These are phyloP conservation scores for Lagopus muta DNA, from an alignment of 2,113 vertebrate genomes.

Conservation along the genomic window DNA sequence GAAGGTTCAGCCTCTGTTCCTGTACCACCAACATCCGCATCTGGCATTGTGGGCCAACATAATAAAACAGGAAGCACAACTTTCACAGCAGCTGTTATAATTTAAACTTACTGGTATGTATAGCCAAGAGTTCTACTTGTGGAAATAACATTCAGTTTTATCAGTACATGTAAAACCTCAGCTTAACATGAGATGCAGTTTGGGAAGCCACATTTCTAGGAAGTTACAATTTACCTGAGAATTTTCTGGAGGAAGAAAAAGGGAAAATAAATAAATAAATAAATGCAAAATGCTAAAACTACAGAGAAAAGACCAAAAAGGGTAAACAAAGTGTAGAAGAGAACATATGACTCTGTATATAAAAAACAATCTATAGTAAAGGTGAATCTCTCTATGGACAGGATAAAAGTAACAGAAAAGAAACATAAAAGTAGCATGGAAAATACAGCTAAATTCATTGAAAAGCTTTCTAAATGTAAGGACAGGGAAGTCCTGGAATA, in stretches of 20 bases:
- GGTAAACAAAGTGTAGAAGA: neutral
- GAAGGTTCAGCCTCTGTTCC: neutral
- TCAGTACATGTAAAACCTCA: neutral
- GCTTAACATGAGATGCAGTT: neutral
- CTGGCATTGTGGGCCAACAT: neutral
- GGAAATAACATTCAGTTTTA: neutral
- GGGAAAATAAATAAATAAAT: neutral
- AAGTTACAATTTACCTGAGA: neutral
- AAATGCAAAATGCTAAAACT: neutral
- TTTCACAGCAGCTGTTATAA: neutral
- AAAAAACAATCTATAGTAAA: neutral
- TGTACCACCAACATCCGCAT: neutral
- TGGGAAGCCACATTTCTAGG: neutral
- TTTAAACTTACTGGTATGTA: neutral
- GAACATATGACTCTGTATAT: neutral
- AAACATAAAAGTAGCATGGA: neutral
- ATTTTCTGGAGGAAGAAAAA: neutral
- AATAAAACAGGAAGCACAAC: neutral
- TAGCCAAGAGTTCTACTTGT: neutral
- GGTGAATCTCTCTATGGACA: neutral
- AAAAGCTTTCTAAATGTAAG: neutral
- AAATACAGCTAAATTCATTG: neutral
- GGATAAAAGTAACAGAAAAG: neutral
- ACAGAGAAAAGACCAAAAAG: neutral
- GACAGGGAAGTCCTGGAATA: neutral